Base-by-base conservation (phyloP, 2,113 vertebrate species). In the Spilogale gracilis region DNA sequence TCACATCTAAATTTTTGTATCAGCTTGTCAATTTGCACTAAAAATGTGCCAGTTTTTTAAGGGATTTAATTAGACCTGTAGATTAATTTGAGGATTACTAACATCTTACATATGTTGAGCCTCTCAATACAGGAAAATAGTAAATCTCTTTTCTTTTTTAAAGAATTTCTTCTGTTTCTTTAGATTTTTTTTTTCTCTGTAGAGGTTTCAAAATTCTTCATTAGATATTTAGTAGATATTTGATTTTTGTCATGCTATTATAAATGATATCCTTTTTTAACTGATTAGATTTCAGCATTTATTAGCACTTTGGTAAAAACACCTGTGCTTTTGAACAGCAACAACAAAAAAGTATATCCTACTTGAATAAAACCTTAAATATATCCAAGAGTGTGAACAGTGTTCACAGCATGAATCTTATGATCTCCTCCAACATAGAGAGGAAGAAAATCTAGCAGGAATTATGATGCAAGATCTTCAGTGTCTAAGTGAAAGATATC, bases 331-430 rank as follows among this genome's bases (percentile, higher is more conserved):
- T 88, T 96, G 21, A 54, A 91, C 52, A 61, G 17, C 9, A 93
- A 38, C 27, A 89, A 76, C 56, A 54, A 45, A 61, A 95, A 90
- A 4, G 2, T 54, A 18, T 76, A 18, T 48, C 16, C 43, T 88
- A 50, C n/a, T 38, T 48, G 8, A 94, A 89, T 90, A 86, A 67
- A 87, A 63, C n/a, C 25, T 92, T 94, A 80, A 88, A 54, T n/a
- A 86, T 3, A 45, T 7, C 4, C 60, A 52, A 9, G 6, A 93
- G 9, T 23, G 7, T 54, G 38, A 95, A 84, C 9, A 23, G 6
- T 2, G 0, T 50, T 92, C 13, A 92, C 38, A 80, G 30, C 8
- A 60, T 82, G 20, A 67, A 17, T 56, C 52, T 73, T 73, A 90
- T 11, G 43, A 56, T 86, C 5, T 63, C 32, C 11, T 74, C 12